phyloP scores from a whole-genome alignment of 2,113 vertebrate genomes.

The Fulica atra region DNA sequence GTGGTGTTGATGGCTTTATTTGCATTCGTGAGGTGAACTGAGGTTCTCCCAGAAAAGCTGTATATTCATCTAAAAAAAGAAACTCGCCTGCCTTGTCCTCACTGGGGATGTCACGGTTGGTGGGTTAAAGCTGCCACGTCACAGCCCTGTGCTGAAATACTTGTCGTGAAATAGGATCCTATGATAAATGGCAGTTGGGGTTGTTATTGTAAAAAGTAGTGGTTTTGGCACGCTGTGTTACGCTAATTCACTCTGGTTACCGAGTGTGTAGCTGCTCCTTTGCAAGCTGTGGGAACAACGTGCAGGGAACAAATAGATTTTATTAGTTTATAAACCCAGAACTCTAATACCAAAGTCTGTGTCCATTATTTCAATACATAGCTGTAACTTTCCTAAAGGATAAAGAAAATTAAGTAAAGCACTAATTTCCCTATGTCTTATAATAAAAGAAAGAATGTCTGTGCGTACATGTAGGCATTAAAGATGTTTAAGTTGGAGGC shows the following conservation, averaged over 20 bases:
- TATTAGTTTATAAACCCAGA: background rate
- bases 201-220: background rate
- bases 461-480: background rate
- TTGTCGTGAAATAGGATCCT: background rate
- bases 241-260: background rate
- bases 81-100: background rate
- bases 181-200: background rate
- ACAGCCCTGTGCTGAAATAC: background rate
- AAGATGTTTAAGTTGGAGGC: background rate
- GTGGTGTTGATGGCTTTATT: background rate
- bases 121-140: background rate
- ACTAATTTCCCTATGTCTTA: background rate
- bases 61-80: background rate
- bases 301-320: background rate
- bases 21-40: background rate
- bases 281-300: background rate
- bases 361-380: background rate
- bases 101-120: background rate
- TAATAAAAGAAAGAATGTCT: background rate
- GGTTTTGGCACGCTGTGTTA: background rate
- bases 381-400: background rate
- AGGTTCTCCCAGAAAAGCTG: background rate
- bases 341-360: background rate
- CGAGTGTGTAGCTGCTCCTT: background rate
- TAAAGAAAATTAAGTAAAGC: background rate